Base-by-base conservation (phyloP, 2,888 invertebrate species). In the Digitonthophagus gazella region DNA sequence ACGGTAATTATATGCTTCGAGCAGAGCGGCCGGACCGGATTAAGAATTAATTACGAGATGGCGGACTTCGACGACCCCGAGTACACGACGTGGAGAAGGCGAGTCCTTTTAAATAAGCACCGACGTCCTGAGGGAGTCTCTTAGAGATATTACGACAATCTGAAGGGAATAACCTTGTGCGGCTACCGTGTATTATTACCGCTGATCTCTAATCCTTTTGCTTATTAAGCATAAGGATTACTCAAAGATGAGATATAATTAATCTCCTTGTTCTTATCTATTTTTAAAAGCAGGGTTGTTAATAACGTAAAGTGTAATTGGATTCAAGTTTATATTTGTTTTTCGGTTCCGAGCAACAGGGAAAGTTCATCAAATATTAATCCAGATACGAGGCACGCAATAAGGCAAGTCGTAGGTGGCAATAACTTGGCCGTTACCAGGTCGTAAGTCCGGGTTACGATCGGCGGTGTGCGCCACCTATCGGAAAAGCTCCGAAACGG, bases 361-460 rank as follows among this genome's bases (percentile, higher is more conserved):
- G 22, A 61, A 65, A 67, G 67, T 67, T 73, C 73, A 74, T 74
- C 72, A 73, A 74, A 71, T 72, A 74, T 74, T 74, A 74, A 74
- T 73, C 70, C 70, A 63, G 70, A 69, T 70, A 71, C 69, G 70
- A 70, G 61, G 61, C 28, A 67, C 66, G 75, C 76, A 75, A 76
- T 77, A 78, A 78, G 77, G 76, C 76, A 76, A 75, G 75, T 75
- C 74, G 78, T 77, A 76, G 78, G 75, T 74, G 76, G 79, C 78
- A 76, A 79, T 80, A 80, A 80, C 80, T 80, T 76, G 80, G 77
- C 78, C 76, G 79, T 80, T 79, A 80, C 80, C 80, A 79, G 79
- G 73, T 80, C 80, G 79, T 80, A 80, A 80, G 76, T 78, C 74
- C 73, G 69, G 74, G 79, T 80, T 80, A 80, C 61, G 61, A 61